Evolutionary conservation across 2,888 invertebrate genomes (phyloP).

Genomic region (Hyles lineata): DNA sequence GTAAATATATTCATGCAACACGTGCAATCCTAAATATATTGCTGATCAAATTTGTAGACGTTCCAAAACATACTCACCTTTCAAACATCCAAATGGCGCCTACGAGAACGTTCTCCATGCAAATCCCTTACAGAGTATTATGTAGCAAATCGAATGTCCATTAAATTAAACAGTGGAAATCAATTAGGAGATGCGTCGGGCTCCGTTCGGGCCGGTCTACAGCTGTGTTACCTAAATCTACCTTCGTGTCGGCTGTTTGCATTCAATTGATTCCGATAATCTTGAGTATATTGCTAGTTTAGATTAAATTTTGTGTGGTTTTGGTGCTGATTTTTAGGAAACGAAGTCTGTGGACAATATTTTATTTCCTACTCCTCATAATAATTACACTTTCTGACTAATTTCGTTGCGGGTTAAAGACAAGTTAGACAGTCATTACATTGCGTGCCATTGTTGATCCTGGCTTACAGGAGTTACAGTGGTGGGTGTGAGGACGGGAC

Average conservation of each 20-base stretch:
- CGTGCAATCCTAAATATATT: no score
- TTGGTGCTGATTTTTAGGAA: not conserved
- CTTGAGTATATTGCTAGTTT: not conserved
- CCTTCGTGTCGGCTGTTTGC: slow-evolving; percentile 18
- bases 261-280: slow-evolving; percentile 9
- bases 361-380: no score
- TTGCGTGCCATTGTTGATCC: no score
- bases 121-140: slow-evolving; percentile 18
- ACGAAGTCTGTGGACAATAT: no score
- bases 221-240: slow-evolving; percentile 11
- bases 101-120: not conserved
- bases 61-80: not conserved
- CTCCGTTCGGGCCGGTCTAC: slow-evolving; percentile 12
- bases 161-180: slow-evolving; percentile 53
- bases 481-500: no score
- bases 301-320: not conserved
- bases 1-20: no score
- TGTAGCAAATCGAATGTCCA: slow-evolving; percentile 35
- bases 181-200: slow-evolving; percentile 43
- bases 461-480: no score
- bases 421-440: no score
- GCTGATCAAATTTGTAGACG: no score
- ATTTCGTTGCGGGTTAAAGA: no score
- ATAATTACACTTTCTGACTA: no score
- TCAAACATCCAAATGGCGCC: not conserved